These are phyloP conservation scores for Littorina saxatilis DNA, from an alignment of 1,140 invertebrate genomes.

Conservation along the genomic window DNA sequence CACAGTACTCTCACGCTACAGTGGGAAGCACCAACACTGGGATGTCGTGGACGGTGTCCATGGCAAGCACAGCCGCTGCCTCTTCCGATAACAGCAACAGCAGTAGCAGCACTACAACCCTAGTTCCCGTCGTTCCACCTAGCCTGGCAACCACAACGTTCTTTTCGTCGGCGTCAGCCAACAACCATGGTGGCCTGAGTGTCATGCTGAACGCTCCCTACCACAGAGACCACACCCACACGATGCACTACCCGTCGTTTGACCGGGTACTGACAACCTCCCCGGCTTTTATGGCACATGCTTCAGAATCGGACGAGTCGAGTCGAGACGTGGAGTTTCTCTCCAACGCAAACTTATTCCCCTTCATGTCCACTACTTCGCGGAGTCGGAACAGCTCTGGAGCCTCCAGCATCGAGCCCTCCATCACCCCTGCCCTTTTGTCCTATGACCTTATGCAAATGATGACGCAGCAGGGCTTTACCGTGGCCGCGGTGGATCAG, in stretches of 20 bases:
- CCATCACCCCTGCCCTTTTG: slow-evolving; percentile 24
- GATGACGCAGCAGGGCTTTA: slow-evolving; percentile 21
- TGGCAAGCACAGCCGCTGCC: too few relatives aligned
- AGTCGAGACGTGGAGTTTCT: slow-evolving; percentile 19
- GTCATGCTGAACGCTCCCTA: not conserved
- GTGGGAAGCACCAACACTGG: too few relatives aligned
- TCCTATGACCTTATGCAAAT: slow-evolving; percentile 29
- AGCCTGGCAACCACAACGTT: too few relatives aligned
- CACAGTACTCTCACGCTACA: too few relatives aligned
- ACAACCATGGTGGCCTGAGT: not conserved
- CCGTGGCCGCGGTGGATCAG: too few relatives aligned
- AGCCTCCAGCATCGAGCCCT: slow-evolving; percentile 34
- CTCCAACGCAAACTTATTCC: not conserved
- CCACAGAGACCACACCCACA: not conserved
- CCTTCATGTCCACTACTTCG: slow-evolving; percentile 12
- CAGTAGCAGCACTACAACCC: too few relatives aligned
- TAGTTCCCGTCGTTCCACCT: too few relatives aligned
- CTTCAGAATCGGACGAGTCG: not conserved
- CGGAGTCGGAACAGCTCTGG: slow-evolving; percentile 35
- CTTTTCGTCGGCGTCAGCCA: too few relatives aligned
- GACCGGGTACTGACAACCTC: not conserved
- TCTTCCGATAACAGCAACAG: too few relatives aligned
- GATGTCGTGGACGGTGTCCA: too few relatives aligned
- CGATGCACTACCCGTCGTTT: not conserved
- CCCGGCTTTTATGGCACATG: not conserved